Evolutionary conservation across 2,113 vertebrate species (phyloP), one percentile per base, ranked within the genome.

Genomic region (Pristiophorus japonicus): DNA sequence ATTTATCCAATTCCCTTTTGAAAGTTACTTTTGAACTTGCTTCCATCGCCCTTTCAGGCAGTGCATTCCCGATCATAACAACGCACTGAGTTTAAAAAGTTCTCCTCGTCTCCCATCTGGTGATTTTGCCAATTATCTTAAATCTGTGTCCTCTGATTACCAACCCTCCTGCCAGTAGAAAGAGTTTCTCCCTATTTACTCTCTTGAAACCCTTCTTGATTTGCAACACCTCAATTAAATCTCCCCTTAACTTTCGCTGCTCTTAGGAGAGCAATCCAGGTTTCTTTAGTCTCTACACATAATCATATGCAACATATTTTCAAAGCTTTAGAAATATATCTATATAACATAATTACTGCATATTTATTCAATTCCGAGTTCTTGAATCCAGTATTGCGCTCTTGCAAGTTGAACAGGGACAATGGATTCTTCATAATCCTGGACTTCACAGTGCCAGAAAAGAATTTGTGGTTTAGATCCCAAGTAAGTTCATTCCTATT

Each of bases 221-320:
- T 51, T 87, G 24, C 24, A 87, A 10, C 22, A 42, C n/a, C 75
- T 42, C n/a, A 38, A 38, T 18, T 87, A 51, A 51, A 87, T 51
- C 24, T 47, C 84, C 42, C 6, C 45, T 87, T 87, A 47, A 87
- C 24, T 0, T 51, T 27, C 84, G 51, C 24, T 22, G 22, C 47
- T 51, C 47, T 20, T 30, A 47, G 45, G 6, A 51, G 84, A 87
- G 51, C 45, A 42, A 20, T 30, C 70, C 30, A 8, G 11, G 16
- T 12, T 20, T 81, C 16, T 42, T 38, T 30, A 14, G 45, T 88
- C 85, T 55, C 47, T 55, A 45, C 27, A 14, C 85, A 24, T 11
- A 55, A 88, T 88, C 47, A 59, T 90, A 90, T 59, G 87, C 51
- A 59, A 55, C 51, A 59, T 59, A 90, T 90, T 90, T 90, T 90